Conservation (phyloP, 2,113 vertebrate species). For the Hoplias malabaricus region DNA sequence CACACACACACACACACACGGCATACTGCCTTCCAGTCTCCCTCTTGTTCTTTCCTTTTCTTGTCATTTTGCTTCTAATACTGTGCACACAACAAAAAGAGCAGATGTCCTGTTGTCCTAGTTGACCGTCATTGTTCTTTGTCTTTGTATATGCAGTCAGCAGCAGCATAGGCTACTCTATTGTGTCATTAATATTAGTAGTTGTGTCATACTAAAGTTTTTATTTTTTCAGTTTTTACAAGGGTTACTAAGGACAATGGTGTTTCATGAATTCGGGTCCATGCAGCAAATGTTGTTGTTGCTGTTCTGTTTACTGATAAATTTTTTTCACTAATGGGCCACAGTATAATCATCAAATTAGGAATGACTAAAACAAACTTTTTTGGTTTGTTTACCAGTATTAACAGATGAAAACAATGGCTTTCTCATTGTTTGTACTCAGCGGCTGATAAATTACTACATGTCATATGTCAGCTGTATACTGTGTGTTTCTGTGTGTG, state of each 20-base stretch:
- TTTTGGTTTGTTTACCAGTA: neutral
- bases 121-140: conserved; percentile 21
- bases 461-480: neutral
- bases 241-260: neutral
- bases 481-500: neutral
- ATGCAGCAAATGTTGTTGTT: no score
- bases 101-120: conserved; percentile 28
- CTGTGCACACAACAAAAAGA: neutral
- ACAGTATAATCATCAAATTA: neutral
- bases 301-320: no score
- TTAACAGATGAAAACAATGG: no score
- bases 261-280: neutral
- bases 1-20: no score
- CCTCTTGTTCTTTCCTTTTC: conserved; percentile 35
- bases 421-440: no score
- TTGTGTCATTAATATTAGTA: conserved; percentile 1
- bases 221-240: neutral
- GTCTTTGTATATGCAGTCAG: neutral
- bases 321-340: no score
- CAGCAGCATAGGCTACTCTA: conserved; percentile 9
- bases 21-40: neutral
- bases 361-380: neutral
- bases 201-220: neutral
- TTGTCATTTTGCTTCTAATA: neutral
- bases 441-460: no score